Percentiles rank a stretch among this genome's conserved stretches.
Evolutionary conservation across 2,888 invertebrate genomes (phyloP).

Genomic region (Mellilla xanthometata): DNA sequence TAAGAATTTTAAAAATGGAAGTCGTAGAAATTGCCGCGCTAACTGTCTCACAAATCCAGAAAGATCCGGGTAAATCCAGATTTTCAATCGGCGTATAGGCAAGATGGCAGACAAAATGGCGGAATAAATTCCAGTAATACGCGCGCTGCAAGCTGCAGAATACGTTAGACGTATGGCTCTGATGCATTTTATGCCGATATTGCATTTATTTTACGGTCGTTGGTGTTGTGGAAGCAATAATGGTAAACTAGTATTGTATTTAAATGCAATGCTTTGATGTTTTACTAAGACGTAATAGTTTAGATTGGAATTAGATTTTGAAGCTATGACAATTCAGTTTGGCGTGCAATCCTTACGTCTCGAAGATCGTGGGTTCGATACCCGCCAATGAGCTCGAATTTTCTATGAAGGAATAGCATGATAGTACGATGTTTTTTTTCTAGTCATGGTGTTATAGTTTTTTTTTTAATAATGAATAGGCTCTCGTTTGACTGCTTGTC

Average conservation of each 20-base stretch:
- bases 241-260: neutral
- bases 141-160: constrained; percentile 6
- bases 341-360: too few species aligned
- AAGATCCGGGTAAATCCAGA: constrained; percentile 12
- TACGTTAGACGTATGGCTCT: constrained; percentile 7
- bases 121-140: constrained; percentile 12
- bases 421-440: too few species aligned
- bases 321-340: too few species aligned
- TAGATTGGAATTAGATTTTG: too few species aligned
- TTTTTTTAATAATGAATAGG: too few species aligned
- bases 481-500: too few species aligned
- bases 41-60: constrained; percentile 10
- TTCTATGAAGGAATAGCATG: too few species aligned
- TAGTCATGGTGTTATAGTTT: too few species aligned
- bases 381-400: too few species aligned
- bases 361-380: too few species aligned
- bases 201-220: constrained; percentile 3
- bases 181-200: constrained; percentile 5
- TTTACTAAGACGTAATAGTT: too few species aligned
- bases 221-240: neutral
- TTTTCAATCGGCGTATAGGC: constrained; percentile 7
- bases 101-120: constrained; percentile 14
- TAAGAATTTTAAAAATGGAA: neutral
- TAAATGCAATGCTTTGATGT: too few species aligned
- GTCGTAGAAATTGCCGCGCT: neutral